A percentile compares a stretch with the other conserved stretches of the same genome.
phyloP scores from a whole-genome alignment of 2,888 invertebrate species.

The Caenorhabditis sp. region DNA sequence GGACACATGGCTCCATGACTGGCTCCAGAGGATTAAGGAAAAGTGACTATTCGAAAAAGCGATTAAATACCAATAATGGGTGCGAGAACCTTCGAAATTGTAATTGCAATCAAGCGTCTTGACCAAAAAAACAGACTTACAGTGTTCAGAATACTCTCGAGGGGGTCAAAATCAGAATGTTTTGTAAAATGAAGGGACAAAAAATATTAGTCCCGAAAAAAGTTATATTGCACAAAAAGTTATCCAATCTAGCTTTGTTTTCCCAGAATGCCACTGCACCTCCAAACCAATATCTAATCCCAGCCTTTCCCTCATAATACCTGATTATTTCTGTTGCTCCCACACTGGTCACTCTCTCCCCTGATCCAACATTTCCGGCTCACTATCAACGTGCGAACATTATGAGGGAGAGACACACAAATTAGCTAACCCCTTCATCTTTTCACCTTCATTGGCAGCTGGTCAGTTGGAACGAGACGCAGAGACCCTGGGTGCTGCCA shows the following conservation, averaged over 20 bases:
- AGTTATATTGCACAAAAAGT: neutral
- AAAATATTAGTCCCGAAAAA: too few species aligned
- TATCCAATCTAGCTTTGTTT: neutral
- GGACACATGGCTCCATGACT: constrained; percentile 63
- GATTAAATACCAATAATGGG: constrained; percentile 23
- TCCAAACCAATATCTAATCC: constrained; percentile 16
- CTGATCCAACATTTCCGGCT: constrained; percentile 20
- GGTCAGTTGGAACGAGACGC: constrained; percentile 57
- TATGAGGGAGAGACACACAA: constrained; percentile 25
- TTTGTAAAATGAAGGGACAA: too few species aligned
- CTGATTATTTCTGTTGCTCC: constrained; percentile 36
- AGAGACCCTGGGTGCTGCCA: constrained; percentile 24
- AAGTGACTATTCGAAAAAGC: constrained; percentile 32
- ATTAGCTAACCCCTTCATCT: constrained; percentile 50
- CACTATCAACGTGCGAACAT: constrained; percentile 57
- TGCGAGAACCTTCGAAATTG: neutral
- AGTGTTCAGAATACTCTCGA: too few species aligned
- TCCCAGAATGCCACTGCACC: neutral
- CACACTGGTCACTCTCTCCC: constrained; percentile 3
- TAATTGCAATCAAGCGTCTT: too few species aligned
- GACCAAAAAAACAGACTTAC: neutral
- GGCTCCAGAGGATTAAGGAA: constrained; percentile 53
- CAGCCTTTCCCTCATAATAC: constrained; percentile 19
- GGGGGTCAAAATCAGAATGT: too few species aligned
- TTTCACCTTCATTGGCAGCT: constrained; percentile 64